These are phyloP conservation scores for Pecten maximus DNA, from an alignment of 2,888 invertebrate genomes.

Conservation along the genomic window DNA sequence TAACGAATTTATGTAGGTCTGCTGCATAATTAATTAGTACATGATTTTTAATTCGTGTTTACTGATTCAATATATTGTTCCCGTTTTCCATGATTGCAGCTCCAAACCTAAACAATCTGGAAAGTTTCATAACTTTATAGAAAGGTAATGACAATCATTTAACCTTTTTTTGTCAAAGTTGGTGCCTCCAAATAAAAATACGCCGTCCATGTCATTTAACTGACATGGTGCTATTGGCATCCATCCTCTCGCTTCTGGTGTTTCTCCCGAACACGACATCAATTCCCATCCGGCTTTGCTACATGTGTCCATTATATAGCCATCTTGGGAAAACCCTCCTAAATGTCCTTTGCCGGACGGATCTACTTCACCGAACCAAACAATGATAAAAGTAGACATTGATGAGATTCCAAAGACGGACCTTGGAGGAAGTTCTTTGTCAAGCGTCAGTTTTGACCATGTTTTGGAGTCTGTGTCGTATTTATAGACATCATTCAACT, in stretches of 20 bases:
- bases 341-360: slow-evolving; percentile 55
- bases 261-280: slow-evolving; percentile 38
- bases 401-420: slow-evolving; percentile 61
- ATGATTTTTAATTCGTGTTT: too few relatives aligned
- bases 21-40: too few relatives aligned
- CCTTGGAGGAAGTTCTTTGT: slow-evolving; percentile 54
- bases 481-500: slow-evolving; percentile 58
- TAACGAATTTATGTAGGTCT: too few relatives aligned
- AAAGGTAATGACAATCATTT: slow-evolving; percentile 52
- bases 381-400: slow-evolving; percentile 48
- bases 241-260: slow-evolving; percentile 54
- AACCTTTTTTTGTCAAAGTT: slow-evolving; percentile 49
- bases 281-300: slow-evolving; percentile 46
- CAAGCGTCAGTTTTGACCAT: slow-evolving; percentile 52
- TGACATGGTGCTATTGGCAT: slow-evolving; percentile 48
- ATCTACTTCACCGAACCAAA: slow-evolving; percentile 59
- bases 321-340: slow-evolving; percentile 57
- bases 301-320: slow-evolving; percentile 50
- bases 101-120: too few relatives aligned
- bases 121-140: not conserved
- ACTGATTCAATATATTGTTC: too few relatives aligned
- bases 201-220: not conserved
- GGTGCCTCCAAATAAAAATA: slow-evolving; percentile 57
- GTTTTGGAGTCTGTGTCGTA: slow-evolving; percentile 51
- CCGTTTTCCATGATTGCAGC: too few relatives aligned